These are phyloP conservation scores for Doryteuthis pealeii DNA, from an alignment of 1,140 invertebrate genomes.

Conservation along the genomic window DNA sequence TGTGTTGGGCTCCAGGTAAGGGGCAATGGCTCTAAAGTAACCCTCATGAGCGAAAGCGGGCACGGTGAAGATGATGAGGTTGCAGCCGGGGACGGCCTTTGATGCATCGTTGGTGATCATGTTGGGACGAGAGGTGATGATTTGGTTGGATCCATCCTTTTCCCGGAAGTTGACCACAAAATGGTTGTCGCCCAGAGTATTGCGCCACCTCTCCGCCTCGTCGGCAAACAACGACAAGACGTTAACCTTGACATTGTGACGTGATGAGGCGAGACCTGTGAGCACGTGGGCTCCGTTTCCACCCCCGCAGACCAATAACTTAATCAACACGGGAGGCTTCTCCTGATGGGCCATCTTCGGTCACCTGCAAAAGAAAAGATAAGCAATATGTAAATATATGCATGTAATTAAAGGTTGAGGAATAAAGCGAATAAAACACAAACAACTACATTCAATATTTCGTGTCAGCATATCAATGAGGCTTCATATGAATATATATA, in stretches of 20 bases:
- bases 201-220: constrained; percentile 45
- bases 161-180: constrained; percentile 34
- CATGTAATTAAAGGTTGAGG: no score
- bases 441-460: no score
- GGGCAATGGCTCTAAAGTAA: constrained; percentile 43
- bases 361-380: constrained; percentile 44
- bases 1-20: constrained; percentile 33
- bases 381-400: no score
- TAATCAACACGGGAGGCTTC: constrained; percentile 39
- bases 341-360: constrained; percentile 48
- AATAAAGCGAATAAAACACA: no score
- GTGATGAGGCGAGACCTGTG: constrained; percentile 40
- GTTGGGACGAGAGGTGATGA: constrained; percentile 27
- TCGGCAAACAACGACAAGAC: constrained; percentile 44
- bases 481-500: no score
- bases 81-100: constrained; percentile 29
- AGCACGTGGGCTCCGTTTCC: constrained; percentile 45
- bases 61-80: constrained; percentile 39
- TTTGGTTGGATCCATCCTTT: constrained; percentile 26
- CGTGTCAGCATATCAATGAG: no score
- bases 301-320: constrained; percentile 47
- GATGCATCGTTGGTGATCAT: constrained; percentile 38
- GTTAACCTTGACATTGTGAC: constrained; percentile 34
- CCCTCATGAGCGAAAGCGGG: constrained; percentile 40
- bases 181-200: constrained; percentile 29